Base-by-base conservation (phyloP, 2,888 invertebrate genomes). In the Empis livida region DNA sequence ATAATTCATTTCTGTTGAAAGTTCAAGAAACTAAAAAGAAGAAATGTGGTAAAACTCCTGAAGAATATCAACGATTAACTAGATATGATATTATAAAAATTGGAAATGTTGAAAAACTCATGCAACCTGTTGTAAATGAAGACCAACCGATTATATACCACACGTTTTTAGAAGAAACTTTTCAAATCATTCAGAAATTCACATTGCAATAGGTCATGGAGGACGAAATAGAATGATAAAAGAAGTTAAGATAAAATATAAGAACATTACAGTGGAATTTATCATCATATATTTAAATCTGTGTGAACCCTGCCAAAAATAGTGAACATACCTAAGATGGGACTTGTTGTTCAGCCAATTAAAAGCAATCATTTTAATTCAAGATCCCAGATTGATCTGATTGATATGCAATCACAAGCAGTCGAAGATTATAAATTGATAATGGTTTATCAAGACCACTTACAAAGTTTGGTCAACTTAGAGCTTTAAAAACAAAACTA, bases 391-490 rank as follows among this genome's bases (percentile, higher is more conserved):
- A 63, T 64, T 2, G 63, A 67, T 53, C 49, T 67, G 3, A 63
- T 65, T 32, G 63, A 67, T 52, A 53, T 64, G 53, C 61, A 67
- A 49, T 48, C 59, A 11, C 56, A 60, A 44, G 43, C 55, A 43
- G 63, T 67, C 56, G 52, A 53, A 15, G 48, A 58, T 27, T 62
- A 49, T 51, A 64, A 62, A 48, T 68, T 64, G 50, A 62, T 68
- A 30, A 47, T 67, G 46, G 59, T 61, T 2, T 49, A 50, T 38
- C 48, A 50, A 39, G 48, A 48, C 5, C 61, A 64, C 51, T 59
- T 1, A 68, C 66, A n/a, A 64, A 68, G 58, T 68, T 67, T 56
- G 57, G 67, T 16, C 43, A 56, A 11, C 53, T 68, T 6, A 53
- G 63, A 43, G 47, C 67, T 8, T 50, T 68, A n/a, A 51, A 57